These are phyloP conservation scores for Drosophila helvetica DNA, from an alignment of 2,888 invertebrate genomes.

Conservation along the genomic window DNA sequence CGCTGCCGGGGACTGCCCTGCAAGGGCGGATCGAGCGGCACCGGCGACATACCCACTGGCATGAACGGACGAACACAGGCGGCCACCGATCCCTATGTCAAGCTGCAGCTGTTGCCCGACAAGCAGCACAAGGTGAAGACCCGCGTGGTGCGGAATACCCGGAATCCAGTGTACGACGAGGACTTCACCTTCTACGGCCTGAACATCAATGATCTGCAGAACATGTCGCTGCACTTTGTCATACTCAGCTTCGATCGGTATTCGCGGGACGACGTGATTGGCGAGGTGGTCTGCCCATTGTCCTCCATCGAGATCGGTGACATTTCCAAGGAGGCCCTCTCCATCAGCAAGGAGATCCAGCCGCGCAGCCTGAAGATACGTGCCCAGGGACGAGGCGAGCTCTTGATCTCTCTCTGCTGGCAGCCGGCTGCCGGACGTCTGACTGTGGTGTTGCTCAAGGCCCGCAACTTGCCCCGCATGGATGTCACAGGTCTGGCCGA, in stretches of 20 bases:
- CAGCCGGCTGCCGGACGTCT: constrained; percentile 98
- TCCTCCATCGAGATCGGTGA: constrained; percentile 87
- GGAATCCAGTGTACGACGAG: constrained; percentile 98
- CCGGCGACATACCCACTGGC: constrained; percentile 85
- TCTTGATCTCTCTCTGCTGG: constrained; percentile 98
- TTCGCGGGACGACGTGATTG: constrained; percentile 98
- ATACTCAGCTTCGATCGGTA: constrained; percentile 98
- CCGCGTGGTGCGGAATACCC: constrained; percentile 96
- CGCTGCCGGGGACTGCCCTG: constrained; percentile 94
- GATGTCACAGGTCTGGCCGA: constrained; percentile 98
- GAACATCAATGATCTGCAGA: constrained; percentile 92
- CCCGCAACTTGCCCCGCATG: constrained; percentile 98
- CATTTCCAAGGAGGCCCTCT: constrained; percentile 91
- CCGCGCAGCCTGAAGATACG: constrained; percentile 97
- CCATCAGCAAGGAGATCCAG: constrained; percentile 94
- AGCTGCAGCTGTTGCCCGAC: constrained; percentile 97
- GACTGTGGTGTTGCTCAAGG: constrained; percentile 98
- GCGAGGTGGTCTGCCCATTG: constrained; percentile 96
- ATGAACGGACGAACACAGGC: constrained; percentile 84
- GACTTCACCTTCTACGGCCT: constrained; percentile 99
- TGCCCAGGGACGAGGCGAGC: constrained; percentile 96
- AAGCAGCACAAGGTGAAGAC: constrained; percentile 99
- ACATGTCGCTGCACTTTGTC: constrained; percentile 96
- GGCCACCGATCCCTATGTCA: constrained; percentile 96
- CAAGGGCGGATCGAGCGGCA: constrained; percentile 83